Percentiles rank a stretch among this genome's conserved stretches.
Evolutionary conservation across 2,888 invertebrate species (phyloP).

Genomic region (Penaeus monodon): DNA sequence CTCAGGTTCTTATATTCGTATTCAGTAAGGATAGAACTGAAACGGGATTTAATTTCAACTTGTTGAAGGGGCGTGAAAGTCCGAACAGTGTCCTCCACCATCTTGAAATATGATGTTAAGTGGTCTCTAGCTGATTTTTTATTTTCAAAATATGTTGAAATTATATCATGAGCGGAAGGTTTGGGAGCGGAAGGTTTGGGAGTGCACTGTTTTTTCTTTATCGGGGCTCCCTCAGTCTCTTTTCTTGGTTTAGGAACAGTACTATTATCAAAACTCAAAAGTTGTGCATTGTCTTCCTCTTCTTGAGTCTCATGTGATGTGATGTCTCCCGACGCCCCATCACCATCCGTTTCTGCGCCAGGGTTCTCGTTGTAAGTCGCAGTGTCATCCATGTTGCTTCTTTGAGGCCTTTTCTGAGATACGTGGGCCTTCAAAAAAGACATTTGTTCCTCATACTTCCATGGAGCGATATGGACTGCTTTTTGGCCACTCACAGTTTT

Average conservation of each 20-base stretch:
- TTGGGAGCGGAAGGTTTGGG: too few species aligned
- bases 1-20: not conserved
- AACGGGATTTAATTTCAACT: not conserved
- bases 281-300: too few species aligned
- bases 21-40: not conserved
- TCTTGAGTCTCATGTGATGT: not conserved
- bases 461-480: not conserved
- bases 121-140: not conserved
- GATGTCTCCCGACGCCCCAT: not conserved
- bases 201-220: not conserved
- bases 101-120: not conserved
- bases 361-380: not conserved
- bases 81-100: not conserved
- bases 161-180: not conserved
- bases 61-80: not conserved
- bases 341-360: not conserved
- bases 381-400: not conserved
- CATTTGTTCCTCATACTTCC: not conserved
- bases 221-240: not conserved
- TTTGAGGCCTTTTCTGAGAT: conserved; percentile 3
- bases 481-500: conserved; percentile 17
- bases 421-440: not conserved
- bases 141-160: conserved; percentile 10
- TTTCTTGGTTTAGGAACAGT: too few species aligned
- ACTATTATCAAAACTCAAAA: too few species aligned